Base-by-base conservation (phyloP, 2,113 vertebrate genomes). In the Pelmatolapia mariae region DNA sequence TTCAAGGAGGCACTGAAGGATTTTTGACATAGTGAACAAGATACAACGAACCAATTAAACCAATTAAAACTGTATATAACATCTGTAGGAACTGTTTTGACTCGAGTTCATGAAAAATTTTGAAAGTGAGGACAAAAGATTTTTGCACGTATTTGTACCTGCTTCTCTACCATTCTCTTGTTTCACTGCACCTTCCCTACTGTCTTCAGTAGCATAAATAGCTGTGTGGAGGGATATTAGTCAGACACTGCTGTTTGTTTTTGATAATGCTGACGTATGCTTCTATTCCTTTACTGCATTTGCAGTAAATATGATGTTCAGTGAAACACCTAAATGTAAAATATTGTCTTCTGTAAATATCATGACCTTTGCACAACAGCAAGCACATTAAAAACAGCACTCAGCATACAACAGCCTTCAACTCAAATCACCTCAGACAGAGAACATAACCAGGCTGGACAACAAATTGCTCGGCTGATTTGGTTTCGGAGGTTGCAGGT, bases 391-490 rank as follows among this genome's bases (percentile, higher is more conserved):
- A 66, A 78, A 78, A 50, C 16, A 50, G 56, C 19, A 4, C 57
- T 71, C 54, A 29, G 7, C 81, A 43, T 82, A 85, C 90, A 57
- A 83, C 87, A 90, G 76, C 93, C 88, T 89, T 95, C 95, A 91
- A 85, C 24, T 89, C 52, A 54, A 22, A 94, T 94, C 86, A 91
- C 76, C 71, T 47, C 81, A 91, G 91, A 92, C 88, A 59, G 84
- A 85, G 88, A 94, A 84, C 88, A 82, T 91, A 92, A 94, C 82
- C 80, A 84, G 66, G 47, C 19, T 19, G 16, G 91, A 94, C 94
- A 90, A 89, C 82, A 84, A 92, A 94, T 91, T 91, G 92, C 87
- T 57, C 29, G 18, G 36, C 82, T 93, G 87, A 92, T 93, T 92
- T 88, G 82, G 87, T 83, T 81, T 79, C 52, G 81, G 88, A 92